Percentiles rank a stretch among this genome's conserved stretches.
phyloP scores from a whole-genome alignment of 1,140 invertebrate species.

The Subanguina moxae region DNA sequence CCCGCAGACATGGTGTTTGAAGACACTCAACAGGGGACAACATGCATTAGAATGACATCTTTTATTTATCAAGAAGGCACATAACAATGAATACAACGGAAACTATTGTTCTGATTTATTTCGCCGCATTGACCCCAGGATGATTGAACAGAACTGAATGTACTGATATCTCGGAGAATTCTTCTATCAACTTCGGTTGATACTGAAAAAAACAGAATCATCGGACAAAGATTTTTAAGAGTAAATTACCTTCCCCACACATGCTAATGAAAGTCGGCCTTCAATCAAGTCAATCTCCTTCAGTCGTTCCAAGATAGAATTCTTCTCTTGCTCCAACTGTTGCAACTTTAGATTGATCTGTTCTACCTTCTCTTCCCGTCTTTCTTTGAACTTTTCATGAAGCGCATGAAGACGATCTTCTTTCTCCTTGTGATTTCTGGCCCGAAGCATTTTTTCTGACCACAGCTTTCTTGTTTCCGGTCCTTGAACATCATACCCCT shows the following conservation, averaged over 20 bases:
- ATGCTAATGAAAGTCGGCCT: not conserved
- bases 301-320: not conserved
- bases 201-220: not conserved
- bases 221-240: too few species aligned
- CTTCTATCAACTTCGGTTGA: constrained; percentile 10
- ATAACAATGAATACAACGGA: too few species aligned
- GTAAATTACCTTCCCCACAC: not conserved
- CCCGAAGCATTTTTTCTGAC: constrained; percentile 48
- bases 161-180: not conserved
- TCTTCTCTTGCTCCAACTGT: not conserved
- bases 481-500: constrained; percentile 9
- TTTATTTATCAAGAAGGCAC: too few species aligned
- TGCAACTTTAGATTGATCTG: constrained; percentile 3
- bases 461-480: constrained; percentile 41
- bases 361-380: not conserved
- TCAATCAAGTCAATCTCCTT: not conserved
- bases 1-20: too few species aligned
- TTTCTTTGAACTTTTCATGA: constrained; percentile 25
- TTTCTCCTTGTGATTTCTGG: constrained; percentile 51
- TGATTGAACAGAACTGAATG: constrained; percentile 4
- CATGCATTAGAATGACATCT: too few species aligned
- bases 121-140: not conserved
- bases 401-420: constrained; percentile 46
- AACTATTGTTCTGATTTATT: too few species aligned
- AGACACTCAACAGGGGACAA: too few species aligned